These are phyloP conservation scores for Ichneumon xanthorius DNA, from an alignment of 2,888 invertebrate species.

Conservation along the genomic window DNA sequence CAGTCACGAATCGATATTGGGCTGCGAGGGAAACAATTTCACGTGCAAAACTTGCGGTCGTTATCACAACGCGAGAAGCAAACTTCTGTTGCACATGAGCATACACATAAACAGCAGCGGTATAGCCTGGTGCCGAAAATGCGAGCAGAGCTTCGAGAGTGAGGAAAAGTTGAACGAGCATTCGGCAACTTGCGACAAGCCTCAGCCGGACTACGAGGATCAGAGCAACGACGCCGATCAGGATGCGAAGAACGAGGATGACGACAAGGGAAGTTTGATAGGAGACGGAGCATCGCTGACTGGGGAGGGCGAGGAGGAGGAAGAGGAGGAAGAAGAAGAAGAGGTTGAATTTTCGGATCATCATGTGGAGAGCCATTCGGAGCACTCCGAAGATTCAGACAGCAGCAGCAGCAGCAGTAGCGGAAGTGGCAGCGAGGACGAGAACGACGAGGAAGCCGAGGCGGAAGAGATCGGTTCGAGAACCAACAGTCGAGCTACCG, in stretches of 20 bases:
- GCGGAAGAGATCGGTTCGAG: slow-evolving; percentile 72
- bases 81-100: slow-evolving; percentile 86
- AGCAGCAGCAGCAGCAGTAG: slow-evolving; percentile 45
- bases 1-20: slow-evolving; percentile 85
- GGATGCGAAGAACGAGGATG: slow-evolving; percentile 73
- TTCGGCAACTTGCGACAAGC: slow-evolving; percentile 72
- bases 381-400: slow-evolving; percentile 67
- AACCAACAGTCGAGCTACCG: slow-evolving; percentile 72
- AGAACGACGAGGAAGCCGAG: slow-evolving; percentile 70
- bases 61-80: slow-evolving; percentile 87
- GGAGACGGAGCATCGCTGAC: slow-evolving; percentile 72
- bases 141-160: slow-evolving; percentile 78
- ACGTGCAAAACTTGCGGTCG: slow-evolving; percentile 86
- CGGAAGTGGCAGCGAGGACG: slow-evolving; percentile 51
- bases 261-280: slow-evolving; percentile 75
- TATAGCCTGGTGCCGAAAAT: slow-evolving; percentile 79
- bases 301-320: slow-evolving; percentile 73
- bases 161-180: slow-evolving; percentile 79
- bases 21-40: slow-evolving; percentile 87
- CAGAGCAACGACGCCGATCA: slow-evolving; percentile 72
- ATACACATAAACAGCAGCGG: slow-evolving; percentile 86
- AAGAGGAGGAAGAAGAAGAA: slow-evolving; percentile 73
- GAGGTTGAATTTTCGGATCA: slow-evolving; percentile 74
- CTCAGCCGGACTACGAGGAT: slow-evolving; percentile 71
- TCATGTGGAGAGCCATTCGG: slow-evolving; percentile 51